Percentiles rank a stretch among this genome's conserved stretches.
These are phyloP conservation scores for Bettongia penicillata DNA, from an alignment of 2,113 vertebrate species.

Conservation along the genomic window DNA sequence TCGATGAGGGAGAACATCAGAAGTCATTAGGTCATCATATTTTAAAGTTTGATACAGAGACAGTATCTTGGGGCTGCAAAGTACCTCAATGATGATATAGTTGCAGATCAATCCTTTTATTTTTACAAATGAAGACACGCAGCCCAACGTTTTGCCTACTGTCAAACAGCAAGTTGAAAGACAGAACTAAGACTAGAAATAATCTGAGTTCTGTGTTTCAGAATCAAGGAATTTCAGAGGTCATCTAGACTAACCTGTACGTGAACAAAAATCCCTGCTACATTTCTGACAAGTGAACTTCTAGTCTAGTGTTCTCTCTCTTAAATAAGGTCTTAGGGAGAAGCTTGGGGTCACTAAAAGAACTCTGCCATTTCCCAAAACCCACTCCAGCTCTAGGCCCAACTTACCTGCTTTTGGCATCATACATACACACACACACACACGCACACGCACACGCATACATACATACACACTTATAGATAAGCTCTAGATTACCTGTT, in stretches of 20 bases:
- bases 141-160: not conserved
- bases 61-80: not conserved
- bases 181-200: not conserved
- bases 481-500: not conserved
- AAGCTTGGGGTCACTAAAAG: not conserved
- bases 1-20: not conserved
- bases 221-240: not conserved
- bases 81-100: not conserved
- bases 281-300: not conserved
- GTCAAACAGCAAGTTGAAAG: not conserved
- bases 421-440: not conserved
- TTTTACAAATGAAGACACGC: not conserved
- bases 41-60: not conserved
- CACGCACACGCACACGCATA: not conserved
- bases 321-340: not conserved
- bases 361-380: not conserved
- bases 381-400: not conserved
- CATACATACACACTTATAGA: not conserved
- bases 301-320: not conserved
- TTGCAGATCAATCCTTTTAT: not conserved
- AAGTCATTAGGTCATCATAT: not conserved
- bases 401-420: too few relatives aligned
- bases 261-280: not conserved
- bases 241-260: not conserved
- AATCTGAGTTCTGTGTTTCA: not conserved